Percentiles rank a stretch among this genome's conserved stretches.
These are phyloP conservation scores for Cheilosia vulpina DNA, from an alignment of 2,888 invertebrate species.

Conservation along the genomic window DNA sequence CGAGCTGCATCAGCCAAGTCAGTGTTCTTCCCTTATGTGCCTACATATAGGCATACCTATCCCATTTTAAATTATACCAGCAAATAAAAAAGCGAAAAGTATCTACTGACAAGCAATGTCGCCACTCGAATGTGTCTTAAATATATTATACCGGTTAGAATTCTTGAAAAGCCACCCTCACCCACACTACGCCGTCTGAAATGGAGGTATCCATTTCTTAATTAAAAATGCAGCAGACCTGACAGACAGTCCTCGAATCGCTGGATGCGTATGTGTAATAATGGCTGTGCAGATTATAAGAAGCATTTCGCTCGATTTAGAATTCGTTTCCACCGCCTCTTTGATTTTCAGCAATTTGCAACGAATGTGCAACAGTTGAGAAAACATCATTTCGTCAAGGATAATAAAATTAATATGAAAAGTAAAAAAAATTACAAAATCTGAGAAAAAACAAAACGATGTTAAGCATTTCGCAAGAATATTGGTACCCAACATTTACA, in stretches of 20 bases:
- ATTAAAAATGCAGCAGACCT: constrained; percentile 69
- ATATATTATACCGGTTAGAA: constrained; percentile 21
- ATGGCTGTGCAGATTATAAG: constrained; percentile 55
- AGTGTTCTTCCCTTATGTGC: too few relatives aligned
- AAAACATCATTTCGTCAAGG: constrained; percentile 71
- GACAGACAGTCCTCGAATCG: constrained; percentile 45
- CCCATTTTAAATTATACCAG: too few relatives aligned
- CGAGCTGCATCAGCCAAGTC: too few relatives aligned
- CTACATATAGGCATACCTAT: too few relatives aligned
- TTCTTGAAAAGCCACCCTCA: constrained; percentile 29
- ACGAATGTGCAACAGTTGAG: constrained; percentile 70
- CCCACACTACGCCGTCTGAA: constrained; percentile 33
- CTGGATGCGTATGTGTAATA: constrained; percentile 44
- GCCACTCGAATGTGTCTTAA: constrained; percentile 12
- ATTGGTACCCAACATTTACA: neutral
- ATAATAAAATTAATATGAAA: constrained; percentile 65
- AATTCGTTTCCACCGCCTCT: constrained; percentile 80
- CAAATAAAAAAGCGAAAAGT: constrained; percentile 2
- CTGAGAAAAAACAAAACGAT: constrained; percentile 4
- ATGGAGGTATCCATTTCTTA: constrained; percentile 55
- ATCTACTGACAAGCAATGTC: constrained; percentile 52
- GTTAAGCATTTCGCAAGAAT: constrained; percentile 15
- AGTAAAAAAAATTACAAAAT: neutral
- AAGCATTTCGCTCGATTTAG: constrained; percentile 81
- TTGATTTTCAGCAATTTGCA: constrained; percentile 72